Evolutionary conservation across 2,113 vertebrate genomes (phyloP), one percentile per base, ranked within the genome.

Genomic region (Eudyptes chrysolophus): DNA sequence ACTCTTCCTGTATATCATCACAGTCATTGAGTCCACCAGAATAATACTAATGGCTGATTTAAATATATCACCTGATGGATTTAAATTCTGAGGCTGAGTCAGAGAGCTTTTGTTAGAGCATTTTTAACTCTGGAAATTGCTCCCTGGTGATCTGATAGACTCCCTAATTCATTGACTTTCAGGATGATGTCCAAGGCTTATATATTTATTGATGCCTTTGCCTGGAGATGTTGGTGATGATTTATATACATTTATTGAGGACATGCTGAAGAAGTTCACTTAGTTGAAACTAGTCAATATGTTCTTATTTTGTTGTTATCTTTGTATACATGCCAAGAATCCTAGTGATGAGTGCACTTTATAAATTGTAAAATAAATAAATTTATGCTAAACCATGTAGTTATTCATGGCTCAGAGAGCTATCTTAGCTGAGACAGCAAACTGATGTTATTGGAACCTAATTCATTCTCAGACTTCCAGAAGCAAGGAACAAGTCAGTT

Each of bases 371-470:
- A 94, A 96, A 97, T 87, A 96, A 97, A 96, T 92, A 95, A 52
- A 77, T 91, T 95, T 91, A 87, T 97, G 97, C 71, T 97, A 95
- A 97, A 92, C 46, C 49, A 64, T 71, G 66, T 75, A 71, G 80
- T 95, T 97, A 96, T 97, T 97, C 96, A 96, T 90, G 90, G 75
- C 42, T 76, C 34, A 84, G 71, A 90, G 34, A 40, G 22, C 27
- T 69, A 97, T 95, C 83, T 92, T 96, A 96, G 94, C 96, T 96
- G 97, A 97, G 91, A 86, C 80, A 97, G 95, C 95, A 98, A 87
- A 91, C 64, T 34, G 64, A 91, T 94, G 74, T 76, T 97, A 93
- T 89, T 86, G 92, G 83, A 93, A 94, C 57, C 68, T 89, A 96
- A 96, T 96, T 96, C 80, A 93, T 96, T 93, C 83, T 95, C 71